A percentile compares a stretch with the other conserved stretches of the same genome.
Evolutionary conservation across 2,113 vertebrate genomes (phyloP).

Genomic region (Sigmodon hispidus): DNA sequence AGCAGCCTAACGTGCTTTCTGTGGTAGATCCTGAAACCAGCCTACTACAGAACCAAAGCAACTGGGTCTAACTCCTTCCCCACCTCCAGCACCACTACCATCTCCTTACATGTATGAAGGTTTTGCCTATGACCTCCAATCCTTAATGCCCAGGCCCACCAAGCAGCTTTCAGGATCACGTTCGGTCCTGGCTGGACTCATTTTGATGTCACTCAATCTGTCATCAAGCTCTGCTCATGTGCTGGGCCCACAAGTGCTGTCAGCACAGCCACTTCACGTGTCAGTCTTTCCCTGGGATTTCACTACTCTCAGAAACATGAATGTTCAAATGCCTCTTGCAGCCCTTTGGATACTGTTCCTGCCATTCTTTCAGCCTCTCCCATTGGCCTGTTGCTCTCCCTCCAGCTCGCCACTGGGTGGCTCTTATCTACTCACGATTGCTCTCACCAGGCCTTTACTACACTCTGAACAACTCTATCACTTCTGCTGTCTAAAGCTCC

Average conservation of each 20-base stretch:
- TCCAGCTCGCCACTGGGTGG: neutral
- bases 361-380: neutral
- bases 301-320: neutral
- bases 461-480: neutral
- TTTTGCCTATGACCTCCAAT: too few species aligned
- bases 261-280: neutral
- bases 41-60: neutral
- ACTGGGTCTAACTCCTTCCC: neutral
- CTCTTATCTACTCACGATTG: neutral
- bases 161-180: neutral
- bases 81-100: neutral
- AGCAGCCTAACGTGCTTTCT: neutral
- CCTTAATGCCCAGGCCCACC: neutral
- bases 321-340: neutral
- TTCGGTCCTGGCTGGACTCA: too few species aligned
- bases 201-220: neutral
- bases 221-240: neutral
- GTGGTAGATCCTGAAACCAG: neutral
- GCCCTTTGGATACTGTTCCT: too few species aligned
- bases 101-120: neutral
- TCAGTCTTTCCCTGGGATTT: neutral
- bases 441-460: neutral
- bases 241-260: neutral
- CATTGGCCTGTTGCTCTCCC: neutral
- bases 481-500: neutral